phyloP scores from a whole-genome alignment of 2,113 vertebrate species.

The Bettongia penicillata region DNA sequence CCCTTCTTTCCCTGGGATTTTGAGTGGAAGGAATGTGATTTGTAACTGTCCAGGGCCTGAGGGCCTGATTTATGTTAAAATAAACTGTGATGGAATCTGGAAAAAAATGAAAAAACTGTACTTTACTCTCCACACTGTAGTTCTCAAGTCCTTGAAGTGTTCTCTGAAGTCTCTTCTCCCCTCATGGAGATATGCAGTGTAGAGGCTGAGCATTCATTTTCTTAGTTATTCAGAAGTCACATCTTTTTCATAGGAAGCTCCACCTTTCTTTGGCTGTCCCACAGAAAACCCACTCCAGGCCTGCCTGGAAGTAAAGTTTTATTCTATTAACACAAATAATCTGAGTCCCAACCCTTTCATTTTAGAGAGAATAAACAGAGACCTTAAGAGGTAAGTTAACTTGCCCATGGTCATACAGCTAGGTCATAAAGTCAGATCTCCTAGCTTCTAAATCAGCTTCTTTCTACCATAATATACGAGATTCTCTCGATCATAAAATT shows the following conservation, averaged over 20 bases:
- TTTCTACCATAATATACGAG: background rate
- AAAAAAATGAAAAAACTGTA: background rate
- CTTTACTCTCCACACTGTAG: background rate
- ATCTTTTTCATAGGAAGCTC: background rate
- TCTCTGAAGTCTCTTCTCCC: background rate
- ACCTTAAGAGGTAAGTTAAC: background rate
- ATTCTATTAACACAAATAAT: background rate
- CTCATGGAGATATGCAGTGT: background rate
- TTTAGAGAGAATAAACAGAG: background rate
- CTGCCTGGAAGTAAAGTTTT: background rate
- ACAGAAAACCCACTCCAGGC: background rate
- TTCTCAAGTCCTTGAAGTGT: background rate
- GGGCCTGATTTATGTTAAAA: constrained; percentile 56
- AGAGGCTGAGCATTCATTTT: background rate
- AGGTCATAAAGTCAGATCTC: background rate
- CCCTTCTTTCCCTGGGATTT: background rate
- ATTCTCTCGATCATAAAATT: background rate
- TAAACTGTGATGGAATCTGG: background rate
- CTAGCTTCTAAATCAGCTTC: background rate
- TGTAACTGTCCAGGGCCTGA: background rate
- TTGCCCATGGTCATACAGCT: background rate
- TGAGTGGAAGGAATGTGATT: background rate
- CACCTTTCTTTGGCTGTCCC: background rate
- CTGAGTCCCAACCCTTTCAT: background rate
- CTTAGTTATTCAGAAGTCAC: too few species aligned